phyloP scores from a whole-genome alignment of 92 coral and sea anemone species.

The Parazoanthus swiftii region DNA sequence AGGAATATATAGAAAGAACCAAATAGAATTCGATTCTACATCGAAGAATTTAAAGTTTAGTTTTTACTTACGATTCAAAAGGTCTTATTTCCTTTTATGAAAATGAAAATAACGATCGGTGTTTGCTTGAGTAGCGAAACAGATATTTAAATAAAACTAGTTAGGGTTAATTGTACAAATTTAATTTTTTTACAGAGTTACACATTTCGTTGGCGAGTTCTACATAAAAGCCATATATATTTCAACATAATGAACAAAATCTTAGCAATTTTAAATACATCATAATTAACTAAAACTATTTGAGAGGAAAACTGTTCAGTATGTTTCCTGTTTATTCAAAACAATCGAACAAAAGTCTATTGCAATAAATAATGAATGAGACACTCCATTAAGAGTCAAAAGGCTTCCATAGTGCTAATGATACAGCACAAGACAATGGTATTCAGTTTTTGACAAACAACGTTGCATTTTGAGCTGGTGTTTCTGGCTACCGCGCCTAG shows the following conservation, averaged over 20 bases:
- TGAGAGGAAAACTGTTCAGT: neutral
- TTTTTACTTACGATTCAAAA: too few relatives aligned
- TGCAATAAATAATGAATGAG: conserved; percentile 19
- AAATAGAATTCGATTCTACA: neutral
- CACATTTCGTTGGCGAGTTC: neutral
- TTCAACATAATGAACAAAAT: neutral
- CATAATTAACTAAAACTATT: neutral
- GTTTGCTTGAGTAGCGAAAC: conserved; percentile 20
- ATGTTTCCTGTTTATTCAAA: neutral
- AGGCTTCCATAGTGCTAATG: neutral
- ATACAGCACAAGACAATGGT: too few relatives aligned
- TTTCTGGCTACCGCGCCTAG: too few relatives aligned
- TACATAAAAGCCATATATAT: neutral
- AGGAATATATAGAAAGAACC: neutral
- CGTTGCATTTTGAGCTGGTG: neutral
- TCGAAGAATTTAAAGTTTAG: neutral
- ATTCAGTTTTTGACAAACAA: too few relatives aligned
- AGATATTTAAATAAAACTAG: conserved; percentile 22
- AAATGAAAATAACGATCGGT: neutral
- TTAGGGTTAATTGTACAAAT: conserved; percentile 9
- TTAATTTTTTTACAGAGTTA: neutral
- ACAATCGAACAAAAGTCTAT: neutral
- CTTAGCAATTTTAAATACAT: neutral
- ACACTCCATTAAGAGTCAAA: conserved; percentile 26
- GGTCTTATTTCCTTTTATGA: neutral